Percentiles rank a stretch among this genome's conserved stretches.
Evolutionary conservation across 2,797 vertebrate genomes (phyloP).

Genomic region (Erpetoichthys calabaricus): DNA sequence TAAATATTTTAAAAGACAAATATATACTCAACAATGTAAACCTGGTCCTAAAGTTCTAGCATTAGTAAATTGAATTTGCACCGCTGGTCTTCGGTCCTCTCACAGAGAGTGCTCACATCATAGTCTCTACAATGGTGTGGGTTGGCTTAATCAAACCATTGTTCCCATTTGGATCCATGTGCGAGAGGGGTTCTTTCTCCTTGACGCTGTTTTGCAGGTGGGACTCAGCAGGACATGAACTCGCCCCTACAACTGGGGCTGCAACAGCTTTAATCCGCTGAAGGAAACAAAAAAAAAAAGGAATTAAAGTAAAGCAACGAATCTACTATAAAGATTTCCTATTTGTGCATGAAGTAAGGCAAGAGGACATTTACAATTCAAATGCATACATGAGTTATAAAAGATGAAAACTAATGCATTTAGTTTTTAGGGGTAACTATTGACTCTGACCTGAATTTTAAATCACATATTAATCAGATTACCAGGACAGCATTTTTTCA

Average conservation of each 20-base stretch:
- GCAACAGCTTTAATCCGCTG: conserved; percentile 89
- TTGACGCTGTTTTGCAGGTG: conserved; percentile 35
- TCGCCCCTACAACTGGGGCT: conserved; percentile 72
- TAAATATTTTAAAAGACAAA: neutral
- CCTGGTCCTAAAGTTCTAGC: conserved; percentile 82
- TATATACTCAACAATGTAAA: conserved; percentile 75
- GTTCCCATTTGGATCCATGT: conserved; percentile 68
- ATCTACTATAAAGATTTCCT: too few species aligned
- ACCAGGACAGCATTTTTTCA: too few species aligned
- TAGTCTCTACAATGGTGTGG: conserved; percentile 94
- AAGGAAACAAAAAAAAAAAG: neutral
- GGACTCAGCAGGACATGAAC: conserved; percentile 62
- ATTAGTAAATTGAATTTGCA: conserved; percentile 83
- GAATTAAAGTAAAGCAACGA: too few species aligned
- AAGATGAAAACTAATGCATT: too few species aligned
- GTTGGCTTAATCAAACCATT: conserved; percentile 75
- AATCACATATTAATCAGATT: too few species aligned
- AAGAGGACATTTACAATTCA: too few species aligned
- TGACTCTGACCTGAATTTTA: too few species aligned
- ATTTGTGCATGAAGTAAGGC: too few species aligned
- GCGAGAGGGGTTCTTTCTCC: conserved; percentile 65
- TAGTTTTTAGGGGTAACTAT: too few species aligned
- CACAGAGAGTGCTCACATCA: conserved; percentile 84
- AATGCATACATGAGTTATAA: too few species aligned
- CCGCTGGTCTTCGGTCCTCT: conserved; percentile 53